Conservation (phyloP, 2,113 vertebrate genomes). For the Elgaria multicarinata region DNA sequence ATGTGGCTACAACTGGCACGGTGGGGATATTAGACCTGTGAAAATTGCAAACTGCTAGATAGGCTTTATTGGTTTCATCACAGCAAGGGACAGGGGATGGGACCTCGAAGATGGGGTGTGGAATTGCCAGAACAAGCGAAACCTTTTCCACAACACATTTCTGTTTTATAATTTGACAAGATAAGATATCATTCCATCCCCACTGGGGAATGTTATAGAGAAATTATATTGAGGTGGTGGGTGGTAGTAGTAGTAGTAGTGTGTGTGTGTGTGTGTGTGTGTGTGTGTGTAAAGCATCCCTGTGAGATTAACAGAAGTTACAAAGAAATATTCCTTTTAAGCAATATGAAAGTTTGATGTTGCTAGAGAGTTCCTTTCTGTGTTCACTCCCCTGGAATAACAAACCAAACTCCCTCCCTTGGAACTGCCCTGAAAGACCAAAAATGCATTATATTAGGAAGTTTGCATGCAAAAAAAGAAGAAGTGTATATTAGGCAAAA, state of each 20-base stretch:
- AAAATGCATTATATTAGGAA: too few species aligned
- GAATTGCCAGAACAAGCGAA: background rate
- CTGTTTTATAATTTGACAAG: slow-evolving; percentile 3
- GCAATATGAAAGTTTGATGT: slow-evolving; percentile 16
- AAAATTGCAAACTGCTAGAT: fast-evolving
- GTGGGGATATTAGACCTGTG: background rate
- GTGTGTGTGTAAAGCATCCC: slow-evolving; percentile 59
- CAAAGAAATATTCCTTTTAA: slow-evolving; percentile 13
- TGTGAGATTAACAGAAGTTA: slow-evolving; percentile 62
- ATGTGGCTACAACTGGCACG: background rate
- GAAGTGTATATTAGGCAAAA: too few species aligned
- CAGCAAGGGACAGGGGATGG: fast-evolving
- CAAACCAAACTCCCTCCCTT: background rate
- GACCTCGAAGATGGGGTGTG: background rate
- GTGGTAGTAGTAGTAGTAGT: too few species aligned
- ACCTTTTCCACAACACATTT: slow-evolving; percentile 10
- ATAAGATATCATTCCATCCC: slow-evolving; percentile 32
- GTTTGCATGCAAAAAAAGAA: too few species aligned
- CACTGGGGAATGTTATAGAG: slow-evolving; percentile 39
- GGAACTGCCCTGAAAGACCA: fast-evolving
- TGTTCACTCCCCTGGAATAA: fast-evolving
- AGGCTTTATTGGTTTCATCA: background rate
- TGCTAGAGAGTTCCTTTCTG: background rate
- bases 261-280: too few species aligned
- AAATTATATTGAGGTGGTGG: slow-evolving; percentile 18